Evolutionary conservation across 2,888 invertebrate genomes (phyloP).

Genomic region (Oasisia sp.): DNA sequence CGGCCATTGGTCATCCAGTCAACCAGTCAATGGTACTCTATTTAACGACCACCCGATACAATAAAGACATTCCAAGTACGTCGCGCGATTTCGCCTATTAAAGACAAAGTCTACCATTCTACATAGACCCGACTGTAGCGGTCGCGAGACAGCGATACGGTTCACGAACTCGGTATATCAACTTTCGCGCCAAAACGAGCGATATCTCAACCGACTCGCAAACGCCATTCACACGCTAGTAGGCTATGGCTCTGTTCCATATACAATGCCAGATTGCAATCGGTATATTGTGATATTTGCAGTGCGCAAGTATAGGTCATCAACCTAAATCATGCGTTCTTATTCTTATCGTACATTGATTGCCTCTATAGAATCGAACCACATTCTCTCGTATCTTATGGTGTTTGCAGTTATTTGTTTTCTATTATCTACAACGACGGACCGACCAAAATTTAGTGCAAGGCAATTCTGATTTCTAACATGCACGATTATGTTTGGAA

Average conservation of each 20-base stretch:
- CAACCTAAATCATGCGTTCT: background rate
- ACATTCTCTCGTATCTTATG: background rate
- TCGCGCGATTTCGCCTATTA: background rate
- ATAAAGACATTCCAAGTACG: background rate
- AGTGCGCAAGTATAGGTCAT: background rate
- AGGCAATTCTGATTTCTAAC: background rate
- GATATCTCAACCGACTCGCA: background rate
- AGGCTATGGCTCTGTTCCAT: background rate
- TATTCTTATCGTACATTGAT: background rate
- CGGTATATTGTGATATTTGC: background rate
- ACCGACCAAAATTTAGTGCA: background rate
- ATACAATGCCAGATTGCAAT: background rate
- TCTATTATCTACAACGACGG: background rate
- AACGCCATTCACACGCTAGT: background rate
- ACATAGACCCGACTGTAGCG: background rate
- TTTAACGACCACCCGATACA: background rate
- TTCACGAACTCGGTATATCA: background rate
- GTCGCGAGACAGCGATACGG: background rate
- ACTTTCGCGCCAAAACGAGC: constrained; percentile 13
- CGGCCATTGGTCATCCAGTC: background rate
- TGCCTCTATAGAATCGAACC: background rate
- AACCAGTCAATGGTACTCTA: background rate
- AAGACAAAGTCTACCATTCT: background rate
- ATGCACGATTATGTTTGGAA: background rate
- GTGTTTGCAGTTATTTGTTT: background rate